Conservation (phyloP, 2,888 invertebrate genomes). For the Helobdella robusta region DNA sequence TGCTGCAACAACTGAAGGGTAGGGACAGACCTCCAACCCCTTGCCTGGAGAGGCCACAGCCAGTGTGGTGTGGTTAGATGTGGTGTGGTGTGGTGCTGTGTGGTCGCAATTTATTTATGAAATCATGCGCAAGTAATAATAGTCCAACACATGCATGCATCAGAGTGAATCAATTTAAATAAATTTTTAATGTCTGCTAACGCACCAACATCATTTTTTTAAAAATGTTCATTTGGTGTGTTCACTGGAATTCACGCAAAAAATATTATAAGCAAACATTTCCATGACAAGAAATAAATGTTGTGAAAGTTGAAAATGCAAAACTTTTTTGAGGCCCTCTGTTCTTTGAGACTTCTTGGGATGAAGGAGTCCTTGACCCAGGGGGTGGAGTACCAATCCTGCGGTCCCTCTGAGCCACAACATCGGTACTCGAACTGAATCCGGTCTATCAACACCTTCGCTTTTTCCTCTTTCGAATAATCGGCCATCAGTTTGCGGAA, state of each 20-base stretch:
- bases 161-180: neutral
- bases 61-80: neutral
- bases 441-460: neutral
- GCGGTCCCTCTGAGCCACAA: neutral
- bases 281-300: too few relatives aligned
- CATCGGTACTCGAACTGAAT: conserved; percentile 5
- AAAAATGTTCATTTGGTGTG: too few relatives aligned
- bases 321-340: too few relatives aligned
- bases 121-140: neutral
- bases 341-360: too few relatives aligned
- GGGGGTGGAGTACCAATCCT: neutral
- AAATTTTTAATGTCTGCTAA: too few relatives aligned
- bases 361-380: too few relatives aligned
- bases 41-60: neutral
- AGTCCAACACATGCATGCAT: neutral
- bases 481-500: neutral
- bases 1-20: conserved; percentile 16
- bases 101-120: neutral
- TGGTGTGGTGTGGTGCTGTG: neutral
- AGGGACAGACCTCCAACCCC: neutral
- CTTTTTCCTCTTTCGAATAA: neutral
- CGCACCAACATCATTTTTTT: too few relatives aligned
- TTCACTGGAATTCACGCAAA: too few relatives aligned
- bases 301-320: too few relatives aligned
- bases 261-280: too few relatives aligned